These are phyloP conservation scores for Deilephila porcellus DNA, from an alignment of 2,888 invertebrate genomes.

Conservation along the genomic window DNA sequence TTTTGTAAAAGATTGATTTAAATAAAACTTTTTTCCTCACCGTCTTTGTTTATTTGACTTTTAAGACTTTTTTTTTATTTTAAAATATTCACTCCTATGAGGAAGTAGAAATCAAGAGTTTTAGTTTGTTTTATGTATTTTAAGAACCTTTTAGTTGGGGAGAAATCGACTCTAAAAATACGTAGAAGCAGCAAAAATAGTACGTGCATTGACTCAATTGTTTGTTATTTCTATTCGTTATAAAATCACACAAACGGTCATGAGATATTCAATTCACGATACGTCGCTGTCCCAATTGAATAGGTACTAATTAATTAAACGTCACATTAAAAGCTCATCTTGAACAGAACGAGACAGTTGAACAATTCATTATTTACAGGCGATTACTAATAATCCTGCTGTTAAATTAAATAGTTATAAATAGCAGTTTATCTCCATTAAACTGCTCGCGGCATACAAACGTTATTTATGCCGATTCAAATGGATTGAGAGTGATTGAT, in stretches of 20 bases:
- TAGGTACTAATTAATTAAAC: too few relatives aligned
- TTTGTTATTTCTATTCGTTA: too few relatives aligned
- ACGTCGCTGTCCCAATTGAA: too few relatives aligned
- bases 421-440: conserved; percentile 42
- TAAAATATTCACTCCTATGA: too few relatives aligned
- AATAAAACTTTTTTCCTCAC: background rate
- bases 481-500: conserved; percentile 59
- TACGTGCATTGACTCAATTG: too few relatives aligned
- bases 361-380: background rate
- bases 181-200: too few relatives aligned
- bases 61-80: background rate
- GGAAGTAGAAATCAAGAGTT: background rate
- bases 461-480: conserved; percentile 52
- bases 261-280: too few relatives aligned
- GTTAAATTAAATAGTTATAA: conserved; percentile 22
- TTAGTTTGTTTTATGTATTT: background rate
- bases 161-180: background rate
- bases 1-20: conserved; percentile 11
- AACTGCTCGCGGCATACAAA: conserved; percentile 45
- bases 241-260: too few relatives aligned
- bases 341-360: background rate
- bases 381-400: conserved; percentile 1
- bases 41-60: background rate
- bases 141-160: background rate
- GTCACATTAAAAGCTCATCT: background rate